Base-by-base conservation (phyloP, 2,113 vertebrate genomes). In the Rafetus swinhoei region DNA sequence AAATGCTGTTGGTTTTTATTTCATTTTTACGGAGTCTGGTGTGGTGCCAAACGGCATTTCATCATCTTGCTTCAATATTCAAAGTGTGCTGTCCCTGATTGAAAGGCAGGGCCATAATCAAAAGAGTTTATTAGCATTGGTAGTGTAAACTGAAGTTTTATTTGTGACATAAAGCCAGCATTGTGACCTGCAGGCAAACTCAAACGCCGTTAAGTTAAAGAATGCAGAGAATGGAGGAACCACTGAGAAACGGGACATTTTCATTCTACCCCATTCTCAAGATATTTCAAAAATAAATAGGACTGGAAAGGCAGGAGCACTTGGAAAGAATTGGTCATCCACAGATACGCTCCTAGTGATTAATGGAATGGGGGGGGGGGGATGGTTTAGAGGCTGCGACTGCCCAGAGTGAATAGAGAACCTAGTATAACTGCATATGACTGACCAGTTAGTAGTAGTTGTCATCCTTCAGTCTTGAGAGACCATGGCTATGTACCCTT, bases 81-180 rank as follows among this genome's bases (percentile, higher is more conserved):
- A 69, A 52, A 39, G 77, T 52, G 59, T 60, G 3, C 29, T 81
- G 35, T 24, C 81, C 53, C 81, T 39, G 19, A 14, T 90, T 60
- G 2, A 79, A 27, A 86, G 29, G 65, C 53, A 53, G 0, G 0
- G 53, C 81, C 53, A 69, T 27, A 88, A 57, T 56, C 56, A 52
- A 39, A 81, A 86, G 22, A 19, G 21, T 0, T 0, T 89, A 24
- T 7, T 50, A 52, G 27, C 7, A 50, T 59, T 45, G 27, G 9
- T 32, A 18, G 7, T 11, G 14, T 19, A 35, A 87, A 1, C 2
- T 2, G 57, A 82, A 74, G 22, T 35, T 89, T 69, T 56, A 69
- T 88, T 84, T 83, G 62, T 77, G 86, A 14, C 4, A 3, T n/a
- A 53, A 84, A 90, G 59, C 55, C 59, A 93, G 35, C 60, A 65